Evolutionary conservation across 2,113 vertebrate genomes (phyloP), one percentile per base, ranked within the genome.

Genomic region (Micromys minutus): DNA sequence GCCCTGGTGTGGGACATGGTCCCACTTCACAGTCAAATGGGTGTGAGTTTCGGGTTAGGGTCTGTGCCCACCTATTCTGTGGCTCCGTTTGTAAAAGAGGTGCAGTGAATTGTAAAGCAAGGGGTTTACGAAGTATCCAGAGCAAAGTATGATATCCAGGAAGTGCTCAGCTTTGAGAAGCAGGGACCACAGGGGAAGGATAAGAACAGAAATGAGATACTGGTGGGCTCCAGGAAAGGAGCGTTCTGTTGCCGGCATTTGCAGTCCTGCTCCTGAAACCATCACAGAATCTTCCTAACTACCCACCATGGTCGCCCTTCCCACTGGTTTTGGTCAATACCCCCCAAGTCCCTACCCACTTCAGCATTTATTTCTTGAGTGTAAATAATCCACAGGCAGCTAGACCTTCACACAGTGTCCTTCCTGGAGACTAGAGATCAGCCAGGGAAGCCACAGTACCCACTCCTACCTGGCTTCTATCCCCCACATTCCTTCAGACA

Each of bases 361-460:
- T 19, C 76, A 80, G 79, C 91, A 95, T 96, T 95, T 91, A 57
- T 93, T 95, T 93, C 87, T 95, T 42, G 39, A 93, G 63, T 55
- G 45, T 92, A 97, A 97, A 97, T 77, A 89, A 21, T 47, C 84
- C 21, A 11, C 0, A 21, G 65, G 26, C 11, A 61, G 24, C 63
- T 65, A 81, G 84, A 50, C 57, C 63, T 84, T 89, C 83, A 55
- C 24, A 65, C 42, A 89, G 36, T 16, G 4, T 80, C 95, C 90
- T 79, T 80, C 15, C 15, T 63, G 0, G 0, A 83, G 89, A 83
- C 87, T 3, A 34, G 19, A 55, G 74, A 50, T 26, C 16, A 57
- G 72, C 63, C 85, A 42, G 85, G 84, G 50, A 74, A 71, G 57
- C 75, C 1, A 0, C 19, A 42, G 72, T 5, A 69, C 52, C 17